Percentiles rank a stretch among this genome's conserved stretches.
Conservation (phyloP, 2,113 vertebrate species). For the Chaetodon trifascialis region DNA sequence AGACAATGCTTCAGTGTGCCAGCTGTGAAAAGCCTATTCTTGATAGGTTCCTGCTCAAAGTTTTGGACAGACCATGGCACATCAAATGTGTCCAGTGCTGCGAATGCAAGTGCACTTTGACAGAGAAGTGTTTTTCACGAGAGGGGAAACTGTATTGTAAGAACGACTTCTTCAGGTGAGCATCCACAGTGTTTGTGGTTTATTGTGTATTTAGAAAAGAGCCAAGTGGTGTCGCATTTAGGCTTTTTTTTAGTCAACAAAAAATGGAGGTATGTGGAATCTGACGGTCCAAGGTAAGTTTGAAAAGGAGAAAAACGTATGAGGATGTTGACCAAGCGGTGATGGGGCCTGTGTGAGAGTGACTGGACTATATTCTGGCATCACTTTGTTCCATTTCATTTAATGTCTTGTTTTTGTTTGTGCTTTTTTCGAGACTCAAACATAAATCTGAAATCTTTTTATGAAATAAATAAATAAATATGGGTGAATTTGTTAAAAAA, state of each 20-base stretch:
- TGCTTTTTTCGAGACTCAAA: neutral
- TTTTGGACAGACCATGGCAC: slow-evolving; percentile 98
- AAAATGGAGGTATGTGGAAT: neutral
- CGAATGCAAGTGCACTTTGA: slow-evolving; percentile 98
- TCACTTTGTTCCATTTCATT: neutral
- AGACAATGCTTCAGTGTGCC: slow-evolving; percentile 97
- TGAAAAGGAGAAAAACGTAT: neutral
- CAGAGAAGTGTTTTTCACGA: slow-evolving; percentile 98
- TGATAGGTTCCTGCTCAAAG: slow-evolving; percentile 97
- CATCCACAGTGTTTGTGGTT: slow-evolving; percentile 7
- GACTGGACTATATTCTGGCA: neutral
- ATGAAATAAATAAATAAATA: rapidly evolving
- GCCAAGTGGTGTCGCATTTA: neutral
- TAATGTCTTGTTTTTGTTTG: neutral
- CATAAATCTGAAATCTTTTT: neutral
- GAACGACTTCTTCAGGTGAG: slow-evolving; percentile 99
- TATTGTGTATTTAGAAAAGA: neutral
- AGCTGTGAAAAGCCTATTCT: slow-evolving; percentile 97
- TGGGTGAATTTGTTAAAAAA: neutral
- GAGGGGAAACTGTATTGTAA: slow-evolving; percentile 99
- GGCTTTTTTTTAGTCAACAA: neutral
- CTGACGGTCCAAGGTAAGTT: neutral
- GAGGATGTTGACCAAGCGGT: neutral
- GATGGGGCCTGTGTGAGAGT: neutral
- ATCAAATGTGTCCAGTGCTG: slow-evolving; percentile 98